Evolutionary conservation across 1,140 invertebrate genomes (phyloP), one percentile per base, ranked within the genome.

Genomic region (Hypothenemus hampei): DNA sequence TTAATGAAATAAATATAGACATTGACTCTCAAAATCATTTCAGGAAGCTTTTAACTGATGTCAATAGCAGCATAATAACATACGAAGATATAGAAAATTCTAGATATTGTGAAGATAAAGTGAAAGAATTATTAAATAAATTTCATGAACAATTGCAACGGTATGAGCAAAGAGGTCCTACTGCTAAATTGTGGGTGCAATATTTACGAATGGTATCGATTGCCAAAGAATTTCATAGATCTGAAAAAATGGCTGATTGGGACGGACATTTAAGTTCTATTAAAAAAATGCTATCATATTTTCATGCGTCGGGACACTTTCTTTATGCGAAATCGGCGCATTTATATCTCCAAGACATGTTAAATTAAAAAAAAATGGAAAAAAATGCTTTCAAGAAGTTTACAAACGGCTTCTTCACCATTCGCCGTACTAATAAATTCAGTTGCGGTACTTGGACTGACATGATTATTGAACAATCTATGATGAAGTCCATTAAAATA

Each of bases 261-360:
- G 10, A 70, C 10, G 35, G 64, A n/a, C 70, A 73, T 51, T 46
- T 70, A 6, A 8, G 54, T 20, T 40, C 43, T 44, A 41, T 74
- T 0, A 19, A 66, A 35, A 51, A 66, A 48, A 75, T 75, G 68
- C 51, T 74, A 7, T 71, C 69, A 3, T 71, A 62, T 46, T 72
- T 75, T 58, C 66, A 72, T 55, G 68, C 72, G 1, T 43, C 61
- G 50, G 73, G 74, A 10, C 75, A 77, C 59, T 71, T 70, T 53
- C 46, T 68, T 16, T 75, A 75, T 62, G 68, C 72, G 4, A 77
- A 77, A 68, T 72, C 69, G 46, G 60, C 60, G 26, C 66, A 70
- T 24, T 41, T 75, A 13, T 76, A 76, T 61, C 45, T 77, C 8
- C 70, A 74, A 67, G 58, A 74, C 62, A 75, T 72, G 72, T 0